A percentile compares a stretch with the other conserved stretches of the same genome.
Conservation (phyloP, 92 coral and sea anemone genomes). For the Blastomussa wellsi region DNA sequence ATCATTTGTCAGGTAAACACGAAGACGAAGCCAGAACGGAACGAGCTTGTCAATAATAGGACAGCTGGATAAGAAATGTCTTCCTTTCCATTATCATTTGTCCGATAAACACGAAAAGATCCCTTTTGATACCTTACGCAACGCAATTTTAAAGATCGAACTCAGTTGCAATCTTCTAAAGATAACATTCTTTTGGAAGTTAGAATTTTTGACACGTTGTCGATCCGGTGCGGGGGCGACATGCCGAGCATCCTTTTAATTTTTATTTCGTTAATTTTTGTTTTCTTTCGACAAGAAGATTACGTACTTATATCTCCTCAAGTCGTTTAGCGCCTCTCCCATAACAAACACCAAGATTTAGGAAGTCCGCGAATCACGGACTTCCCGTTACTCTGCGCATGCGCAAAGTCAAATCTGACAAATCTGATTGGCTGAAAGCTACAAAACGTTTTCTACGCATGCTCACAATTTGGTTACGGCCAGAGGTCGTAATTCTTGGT, state of each 20-base stretch:
- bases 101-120: not conserved
- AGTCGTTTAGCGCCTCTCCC: not conserved
- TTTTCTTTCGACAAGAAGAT: not conserved
- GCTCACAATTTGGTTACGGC: too few relatives aligned
- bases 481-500: too few relatives aligned
- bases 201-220: not conserved
- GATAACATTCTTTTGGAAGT: not conserved
- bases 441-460: too few relatives aligned
- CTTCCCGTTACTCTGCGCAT: too few relatives aligned
- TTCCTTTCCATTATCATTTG: not conserved
- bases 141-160: constrained; percentile 9
- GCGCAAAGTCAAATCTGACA: too few relatives aligned
- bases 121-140: too few relatives aligned
- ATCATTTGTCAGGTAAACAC: too few relatives aligned
- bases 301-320: too few relatives aligned
- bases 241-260: constrained; percentile 5
- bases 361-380: too few relatives aligned
- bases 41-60: not conserved
- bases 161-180: not conserved
- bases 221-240: not conserved
- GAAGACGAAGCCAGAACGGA: not conserved
- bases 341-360: too few relatives aligned
- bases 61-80: not conserved
- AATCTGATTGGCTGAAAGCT: too few relatives aligned
- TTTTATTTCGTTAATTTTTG: not conserved